Conservation (phyloP, 2,888 invertebrate species). For the Subacronicta megacephala region DNA sequence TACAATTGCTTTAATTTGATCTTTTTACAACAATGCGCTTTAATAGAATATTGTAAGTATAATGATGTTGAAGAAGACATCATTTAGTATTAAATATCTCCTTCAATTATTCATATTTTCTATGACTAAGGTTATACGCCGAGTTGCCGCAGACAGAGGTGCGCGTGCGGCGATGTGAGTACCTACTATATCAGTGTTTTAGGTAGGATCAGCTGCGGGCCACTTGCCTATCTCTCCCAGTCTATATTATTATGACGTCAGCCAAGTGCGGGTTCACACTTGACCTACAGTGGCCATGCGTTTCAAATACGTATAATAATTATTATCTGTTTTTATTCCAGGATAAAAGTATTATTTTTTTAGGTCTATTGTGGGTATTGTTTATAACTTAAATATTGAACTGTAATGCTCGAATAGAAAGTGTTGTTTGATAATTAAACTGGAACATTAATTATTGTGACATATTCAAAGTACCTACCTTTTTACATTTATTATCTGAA, state of each 20-base stretch:
- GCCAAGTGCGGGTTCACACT: slow-evolving; percentile 70
- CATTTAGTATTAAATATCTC: too few relatives aligned
- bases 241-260: slow-evolving; percentile 57
- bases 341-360: too few relatives aligned
- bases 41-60: not conserved
- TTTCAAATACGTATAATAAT: not conserved
- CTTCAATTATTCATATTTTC: too few relatives aligned
- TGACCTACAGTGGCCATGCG: slow-evolving; percentile 71
- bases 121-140: slow-evolving; percentile 28
- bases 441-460: too few relatives aligned
- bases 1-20: not conserved
- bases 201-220: not conserved
- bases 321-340: too few relatives aligned
- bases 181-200: slow-evolving; percentile 18
- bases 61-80: not conserved
- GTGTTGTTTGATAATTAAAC: too few relatives aligned
- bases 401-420: too few relatives aligned
- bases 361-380: too few relatives aligned
- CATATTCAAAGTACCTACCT: too few relatives aligned
- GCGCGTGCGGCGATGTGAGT: slow-evolving; percentile 40
- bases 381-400: too few relatives aligned
- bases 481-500: too few relatives aligned
- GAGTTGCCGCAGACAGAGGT: not conserved
- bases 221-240: not conserved
- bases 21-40: not conserved